Conservation (phyloP, 2,113 vertebrate genomes). For the Ctenodactylus gundi region DNA sequence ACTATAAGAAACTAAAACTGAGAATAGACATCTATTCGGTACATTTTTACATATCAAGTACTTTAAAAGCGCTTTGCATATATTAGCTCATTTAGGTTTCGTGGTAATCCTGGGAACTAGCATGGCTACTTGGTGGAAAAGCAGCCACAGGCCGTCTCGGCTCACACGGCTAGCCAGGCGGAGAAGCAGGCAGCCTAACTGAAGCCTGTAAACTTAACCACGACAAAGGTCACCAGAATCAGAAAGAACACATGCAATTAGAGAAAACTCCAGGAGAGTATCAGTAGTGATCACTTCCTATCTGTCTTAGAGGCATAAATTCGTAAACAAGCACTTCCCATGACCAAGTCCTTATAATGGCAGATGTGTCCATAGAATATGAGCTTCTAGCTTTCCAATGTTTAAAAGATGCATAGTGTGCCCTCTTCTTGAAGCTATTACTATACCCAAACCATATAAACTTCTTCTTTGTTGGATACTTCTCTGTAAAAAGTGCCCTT, state of each 20-base stretch:
- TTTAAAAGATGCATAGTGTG: background rate
- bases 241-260: background rate
- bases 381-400: background rate
- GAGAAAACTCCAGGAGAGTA: background rate
- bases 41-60: background rate
- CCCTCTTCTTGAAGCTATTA: background rate
- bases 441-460: background rate
- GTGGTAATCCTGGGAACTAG: background rate
- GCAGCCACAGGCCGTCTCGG: too few relatives aligned
- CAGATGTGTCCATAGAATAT: background rate
- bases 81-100: background rate
- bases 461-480: constrained; percentile 33
- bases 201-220: background rate
- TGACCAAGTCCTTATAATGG: constrained; percentile 9
- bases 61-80: background rate
- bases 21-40: background rate
- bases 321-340: background rate
- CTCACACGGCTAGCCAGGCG: background rate
- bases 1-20: background rate
- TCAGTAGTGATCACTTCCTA: background rate
- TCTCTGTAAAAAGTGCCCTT: background rate
- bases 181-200: background rate
- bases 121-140: too few relatives aligned
- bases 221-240: background rate
- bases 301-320: background rate